Conservation (phyloP, 2,113 vertebrate genomes). For the Dasyornis broadbenti region DNA sequence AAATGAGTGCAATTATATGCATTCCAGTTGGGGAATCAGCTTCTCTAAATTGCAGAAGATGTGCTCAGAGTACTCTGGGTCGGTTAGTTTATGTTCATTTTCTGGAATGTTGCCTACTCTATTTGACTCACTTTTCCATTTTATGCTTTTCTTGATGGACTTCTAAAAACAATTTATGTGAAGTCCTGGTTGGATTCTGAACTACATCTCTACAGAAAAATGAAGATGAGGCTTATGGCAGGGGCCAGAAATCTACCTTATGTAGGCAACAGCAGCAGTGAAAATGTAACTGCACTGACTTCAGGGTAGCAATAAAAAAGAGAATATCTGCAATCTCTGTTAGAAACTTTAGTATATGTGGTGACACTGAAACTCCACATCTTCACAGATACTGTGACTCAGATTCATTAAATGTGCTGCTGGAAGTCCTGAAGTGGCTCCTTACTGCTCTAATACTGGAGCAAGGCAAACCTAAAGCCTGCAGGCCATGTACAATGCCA, state of each 20-base stretch:
- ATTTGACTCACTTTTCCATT: background rate
- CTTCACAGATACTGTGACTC: background rate
- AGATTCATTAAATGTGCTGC: background rate
- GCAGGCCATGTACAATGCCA: background rate
- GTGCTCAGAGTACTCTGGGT: background rate
- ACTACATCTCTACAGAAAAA: background rate
- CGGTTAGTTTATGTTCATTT: background rate
- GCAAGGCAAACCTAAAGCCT: background rate
- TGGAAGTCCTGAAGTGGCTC: background rate
- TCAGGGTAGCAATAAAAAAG: background rate
- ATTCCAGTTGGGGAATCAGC: background rate
- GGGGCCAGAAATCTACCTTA: background rate
- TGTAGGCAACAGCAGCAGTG: background rate
- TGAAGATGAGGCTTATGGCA: background rate
- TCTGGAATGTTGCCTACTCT: background rate
- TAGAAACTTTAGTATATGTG: background rate
- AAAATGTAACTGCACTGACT: background rate
- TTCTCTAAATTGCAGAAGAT: background rate
- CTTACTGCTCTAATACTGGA: background rate
- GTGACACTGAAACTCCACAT: background rate
- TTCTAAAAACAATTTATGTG: conserved; percentile 35
- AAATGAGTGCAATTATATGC: background rate
- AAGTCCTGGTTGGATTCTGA: background rate
- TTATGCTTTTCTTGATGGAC: conserved; percentile 22
- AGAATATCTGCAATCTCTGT: background rate